Percentiles rank a stretch among this genome's conserved stretches.
Evolutionary conservation across 2,113 vertebrate species (phyloP).

Genomic region (Gymnarchus niloticus): DNA sequence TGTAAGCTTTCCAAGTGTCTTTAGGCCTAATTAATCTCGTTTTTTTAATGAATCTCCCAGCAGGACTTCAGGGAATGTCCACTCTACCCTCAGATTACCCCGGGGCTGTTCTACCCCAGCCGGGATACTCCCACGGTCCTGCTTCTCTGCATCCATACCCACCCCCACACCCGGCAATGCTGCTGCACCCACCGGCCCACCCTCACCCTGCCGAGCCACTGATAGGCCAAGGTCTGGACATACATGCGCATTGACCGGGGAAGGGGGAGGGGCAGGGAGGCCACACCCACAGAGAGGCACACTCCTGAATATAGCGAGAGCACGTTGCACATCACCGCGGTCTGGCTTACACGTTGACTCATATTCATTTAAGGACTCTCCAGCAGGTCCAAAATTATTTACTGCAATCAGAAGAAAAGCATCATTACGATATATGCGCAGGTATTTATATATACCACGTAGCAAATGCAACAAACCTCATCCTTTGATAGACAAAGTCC

Average conservation of each 20-base stretch:
- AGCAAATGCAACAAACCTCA: neutral
- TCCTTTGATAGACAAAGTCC: neutral
- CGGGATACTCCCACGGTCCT: slow-evolving; percentile 60
- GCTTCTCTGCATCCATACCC: slow-evolving; percentile 63
- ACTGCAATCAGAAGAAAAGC: slow-evolving; percentile 32
- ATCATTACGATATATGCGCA: slow-evolving; percentile 54
- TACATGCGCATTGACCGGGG: slow-evolving; percentile 66
- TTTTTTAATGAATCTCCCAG: neutral
- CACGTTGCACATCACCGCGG: neutral
- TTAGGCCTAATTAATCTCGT: neutral
- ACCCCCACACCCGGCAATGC: slow-evolving; percentile 62
- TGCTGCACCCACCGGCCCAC: slow-evolving; percentile 64
- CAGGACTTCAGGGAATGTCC: slow-evolving; percentile 70
- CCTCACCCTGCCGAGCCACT: slow-evolving; percentile 64
- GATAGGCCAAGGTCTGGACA: slow-evolving; percentile 65
- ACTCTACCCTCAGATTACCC: slow-evolving; percentile 63
- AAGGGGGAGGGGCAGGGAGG: neutral
- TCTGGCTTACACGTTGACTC: neutral
- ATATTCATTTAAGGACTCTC: neutral
- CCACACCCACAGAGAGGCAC: neutral
- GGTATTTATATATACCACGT: slow-evolving; percentile 24
- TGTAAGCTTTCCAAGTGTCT: neutral
- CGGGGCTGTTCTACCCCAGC: slow-evolving; percentile 59
- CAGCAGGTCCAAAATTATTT: neutral
- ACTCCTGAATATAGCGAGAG: neutral